These are phyloP conservation scores for Drosophila pullipes DNA, from an alignment of 2,888 invertebrate species.

Conservation along the genomic window DNA sequence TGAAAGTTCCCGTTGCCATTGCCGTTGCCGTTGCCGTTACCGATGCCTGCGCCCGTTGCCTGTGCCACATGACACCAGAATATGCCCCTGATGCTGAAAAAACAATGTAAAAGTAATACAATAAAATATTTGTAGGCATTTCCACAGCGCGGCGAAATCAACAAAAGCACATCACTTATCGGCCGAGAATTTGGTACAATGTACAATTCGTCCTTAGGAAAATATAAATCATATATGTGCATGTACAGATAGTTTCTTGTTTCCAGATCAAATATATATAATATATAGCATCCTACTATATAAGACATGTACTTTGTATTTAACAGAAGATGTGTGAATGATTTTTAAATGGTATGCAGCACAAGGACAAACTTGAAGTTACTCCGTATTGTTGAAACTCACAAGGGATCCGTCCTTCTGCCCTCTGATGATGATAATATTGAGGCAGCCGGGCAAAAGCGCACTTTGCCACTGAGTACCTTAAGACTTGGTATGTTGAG, in stretches of 20 bases:
- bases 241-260: neutral
- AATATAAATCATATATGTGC: neutral
- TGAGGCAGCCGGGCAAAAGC: conserved; percentile 12
- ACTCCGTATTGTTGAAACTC: neutral
- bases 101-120: conserved; percentile 12
- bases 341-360: neutral
- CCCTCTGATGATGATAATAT: conserved; percentile 1
- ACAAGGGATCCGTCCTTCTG: neutral
- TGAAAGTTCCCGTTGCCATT: conserved; percentile 1
- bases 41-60: neutral
- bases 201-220: neutral
- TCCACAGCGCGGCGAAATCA: conserved; percentile 3
- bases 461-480: conserved; percentile 8
- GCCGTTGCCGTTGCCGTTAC: neutral
- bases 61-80: conserved; percentile 12
- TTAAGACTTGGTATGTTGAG: conserved; percentile 3
- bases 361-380: neutral
- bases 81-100: conserved; percentile 3
- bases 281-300: too few relatives aligned
- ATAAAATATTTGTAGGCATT: conserved; percentile 3
- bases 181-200: neutral
- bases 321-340: conserved; percentile 4
- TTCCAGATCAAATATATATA: neutral
- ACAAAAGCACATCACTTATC: neutral
- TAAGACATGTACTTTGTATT: neutral